These are phyloP conservation scores for Urosaurus nigricauda DNA, from an alignment of 2,797 vertebrate genomes.

Conservation along the genomic window DNA sequence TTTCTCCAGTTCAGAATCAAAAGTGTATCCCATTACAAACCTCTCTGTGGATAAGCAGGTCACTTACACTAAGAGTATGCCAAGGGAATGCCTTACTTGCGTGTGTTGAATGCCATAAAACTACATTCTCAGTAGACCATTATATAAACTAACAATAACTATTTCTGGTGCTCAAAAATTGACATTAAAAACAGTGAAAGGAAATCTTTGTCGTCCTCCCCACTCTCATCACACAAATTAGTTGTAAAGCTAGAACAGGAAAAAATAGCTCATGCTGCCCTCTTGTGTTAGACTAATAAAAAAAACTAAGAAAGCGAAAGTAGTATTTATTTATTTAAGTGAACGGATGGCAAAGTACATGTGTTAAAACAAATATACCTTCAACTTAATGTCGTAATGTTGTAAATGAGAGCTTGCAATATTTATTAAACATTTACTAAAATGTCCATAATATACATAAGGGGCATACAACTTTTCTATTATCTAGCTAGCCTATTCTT, in stretches of 20 bases:
- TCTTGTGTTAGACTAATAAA: constrained; percentile 72
- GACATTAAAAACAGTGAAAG: constrained; percentile 55
- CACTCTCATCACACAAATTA: not conserved
- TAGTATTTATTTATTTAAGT: constrained; percentile 21
- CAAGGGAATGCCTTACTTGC: constrained; percentile 35
- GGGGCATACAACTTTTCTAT: not conserved
- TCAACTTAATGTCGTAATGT: not conserved
- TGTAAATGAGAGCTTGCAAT: not conserved
- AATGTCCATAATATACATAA: not conserved
- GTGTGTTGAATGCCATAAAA: constrained; percentile 44
- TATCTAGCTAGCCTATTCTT: too few species aligned
- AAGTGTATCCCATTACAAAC: constrained; percentile 30
- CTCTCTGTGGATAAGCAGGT: constrained; percentile 6
- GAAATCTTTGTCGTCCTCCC: constrained; percentile 34
- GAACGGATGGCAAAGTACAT: constrained; percentile 24
- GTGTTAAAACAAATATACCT: not conserved
- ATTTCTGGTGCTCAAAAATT: constrained; percentile 48
- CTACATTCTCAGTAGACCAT: constrained; percentile 11
- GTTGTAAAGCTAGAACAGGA: constrained; percentile 20
- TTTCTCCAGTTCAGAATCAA: not conserved
- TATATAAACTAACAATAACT: not conserved
- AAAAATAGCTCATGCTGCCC: constrained; percentile 81
- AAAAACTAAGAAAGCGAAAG: constrained; percentile 32
- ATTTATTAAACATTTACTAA: not conserved
- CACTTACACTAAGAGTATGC: not conserved